Evolutionary conservation across 1,140 invertebrate genomes (phyloP).

Genomic region (Holcopasites calliopsidis): DNA sequence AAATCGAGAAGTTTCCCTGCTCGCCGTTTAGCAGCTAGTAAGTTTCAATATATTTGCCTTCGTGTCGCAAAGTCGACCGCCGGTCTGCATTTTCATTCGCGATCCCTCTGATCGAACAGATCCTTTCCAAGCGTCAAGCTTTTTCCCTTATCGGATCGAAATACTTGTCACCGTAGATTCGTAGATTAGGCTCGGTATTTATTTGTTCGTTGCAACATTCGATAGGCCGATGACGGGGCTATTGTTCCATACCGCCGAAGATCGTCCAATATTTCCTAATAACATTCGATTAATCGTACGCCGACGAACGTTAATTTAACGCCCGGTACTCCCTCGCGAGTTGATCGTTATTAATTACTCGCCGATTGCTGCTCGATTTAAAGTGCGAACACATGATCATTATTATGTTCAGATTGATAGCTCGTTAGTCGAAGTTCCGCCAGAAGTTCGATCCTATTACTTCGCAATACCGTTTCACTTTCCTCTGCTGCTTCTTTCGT

Average conservation of each 20-base stretch:
- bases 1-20: conserved; percentile 47
- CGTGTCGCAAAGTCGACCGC: not conserved
- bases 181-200: conserved; percentile 25
- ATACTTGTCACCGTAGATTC: not conserved
- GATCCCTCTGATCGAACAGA: not conserved
- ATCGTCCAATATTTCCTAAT: conserved; percentile 46
- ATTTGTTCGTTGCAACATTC: conserved; percentile 25
- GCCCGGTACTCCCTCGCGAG: conserved; percentile 37
- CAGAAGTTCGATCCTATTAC: conserved; percentile 1
- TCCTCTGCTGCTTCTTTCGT: not conserved
- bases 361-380: conserved; percentile 34
- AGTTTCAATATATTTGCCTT: not conserved
- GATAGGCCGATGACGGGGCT: conserved; percentile 42
- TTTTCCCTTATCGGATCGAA: not conserved
- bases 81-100: conserved; percentile 10
- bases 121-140: not conserved
- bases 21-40: conserved; percentile 4
- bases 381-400: conserved; percentile 43
- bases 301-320: conserved; percentile 44
- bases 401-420: conserved; percentile 28
- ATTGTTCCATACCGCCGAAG: conserved; percentile 6
- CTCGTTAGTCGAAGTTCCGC: conserved; percentile 10
- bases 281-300: conserved; percentile 46
- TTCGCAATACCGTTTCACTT: not conserved
- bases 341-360: conserved; percentile 52